Conservation (phyloP, 2,797 vertebrate species). For the Heteromormyrus szaboi region DNA sequence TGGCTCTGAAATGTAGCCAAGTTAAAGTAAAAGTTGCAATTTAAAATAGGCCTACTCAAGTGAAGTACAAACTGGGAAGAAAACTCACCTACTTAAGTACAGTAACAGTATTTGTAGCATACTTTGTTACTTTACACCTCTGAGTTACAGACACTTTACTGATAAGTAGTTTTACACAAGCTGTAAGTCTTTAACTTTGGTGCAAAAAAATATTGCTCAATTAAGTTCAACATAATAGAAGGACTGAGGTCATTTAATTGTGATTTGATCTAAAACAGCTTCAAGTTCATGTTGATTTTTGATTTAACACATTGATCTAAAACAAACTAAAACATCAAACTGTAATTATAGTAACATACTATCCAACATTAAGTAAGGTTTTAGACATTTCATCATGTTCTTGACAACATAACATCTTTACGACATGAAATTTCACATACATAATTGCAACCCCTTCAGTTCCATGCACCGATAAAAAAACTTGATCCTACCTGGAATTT, state of each 20-base stretch:
- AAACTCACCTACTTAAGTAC: neutral
- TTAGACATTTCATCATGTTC: neutral
- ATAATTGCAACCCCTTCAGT: neutral
- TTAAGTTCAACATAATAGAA: neutral
- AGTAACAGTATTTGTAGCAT: neutral
- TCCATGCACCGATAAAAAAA: neutral
- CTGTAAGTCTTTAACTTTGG: neutral
- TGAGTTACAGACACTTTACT: neutral
- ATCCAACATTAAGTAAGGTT: neutral
- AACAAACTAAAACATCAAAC: neutral
- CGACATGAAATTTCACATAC: neutral
- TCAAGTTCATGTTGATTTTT: neutral
- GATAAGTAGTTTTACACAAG: neutral
- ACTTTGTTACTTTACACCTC: neutral
- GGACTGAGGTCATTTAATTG: neutral
- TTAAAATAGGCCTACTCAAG: neutral
- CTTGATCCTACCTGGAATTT: neutral
- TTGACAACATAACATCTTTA: neutral
- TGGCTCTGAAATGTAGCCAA: neutral
- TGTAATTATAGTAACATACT: neutral
- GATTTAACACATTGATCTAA: neutral
- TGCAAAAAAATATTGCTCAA: neutral
- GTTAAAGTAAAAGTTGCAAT: neutral
- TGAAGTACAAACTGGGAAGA: neutral
- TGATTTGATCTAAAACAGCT: neutral